Base-by-base conservation (phyloP, 2,888 invertebrate genomes). In the Philhelius pedissequus region DNA sequence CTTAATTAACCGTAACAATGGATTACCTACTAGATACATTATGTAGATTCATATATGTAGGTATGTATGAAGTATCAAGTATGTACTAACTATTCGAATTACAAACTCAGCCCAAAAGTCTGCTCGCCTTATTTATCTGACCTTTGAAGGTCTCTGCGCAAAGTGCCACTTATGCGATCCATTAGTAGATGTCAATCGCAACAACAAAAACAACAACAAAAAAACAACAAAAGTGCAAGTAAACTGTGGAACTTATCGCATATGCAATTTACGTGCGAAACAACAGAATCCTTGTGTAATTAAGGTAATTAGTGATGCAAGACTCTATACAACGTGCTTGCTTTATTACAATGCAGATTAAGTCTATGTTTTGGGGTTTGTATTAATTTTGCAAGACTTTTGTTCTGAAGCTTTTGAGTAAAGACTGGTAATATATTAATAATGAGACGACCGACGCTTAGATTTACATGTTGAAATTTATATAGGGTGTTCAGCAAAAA, bases 1-100 rank as follows among this genome's bases (percentile, higher is more conserved):
- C 75, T 84, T 80, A 84, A 84, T 84, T 84, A 80, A 80, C 69
- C 66, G 18, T 62, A 70, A 83, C 77, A 78, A 78, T 73, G 73
- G 82, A 73, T 83, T 62, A 45, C 30, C 30, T 43, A 43, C 11
- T 40, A 9, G 13, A 30, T 32, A 8, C 9, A 15, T 3, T 43
- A 50, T 50, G 27, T n/a, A n/a, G n/a, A n/a, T n/a, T n/a, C n/a
- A n/a, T n/a, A n/a, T n/a, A n/a, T n/a, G n/a, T n/a, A n/a, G n/a
- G n/a, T n/a, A n/a, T n/a, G n/a, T n/a, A n/a, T n/a, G n/a, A n/a
- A n/a, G n/a, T n/a, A n/a, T n/a, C n/a, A n/a, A n/a, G n/a, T n/a
- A n/a, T n/a, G n/a, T n/a, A n/a, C n/a, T n/a, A n/a, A n/a, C n/a
- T n/a, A 66, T 45, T 52, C 6, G 25, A 43, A 73, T 78, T 64